A percentile compares a stretch with the other conserved stretches of the same genome.
These are phyloP conservation scores for Sitta carolinensis DNA, from an alignment of 2,797 vertebrate genomes.

Conservation along the genomic window DNA sequence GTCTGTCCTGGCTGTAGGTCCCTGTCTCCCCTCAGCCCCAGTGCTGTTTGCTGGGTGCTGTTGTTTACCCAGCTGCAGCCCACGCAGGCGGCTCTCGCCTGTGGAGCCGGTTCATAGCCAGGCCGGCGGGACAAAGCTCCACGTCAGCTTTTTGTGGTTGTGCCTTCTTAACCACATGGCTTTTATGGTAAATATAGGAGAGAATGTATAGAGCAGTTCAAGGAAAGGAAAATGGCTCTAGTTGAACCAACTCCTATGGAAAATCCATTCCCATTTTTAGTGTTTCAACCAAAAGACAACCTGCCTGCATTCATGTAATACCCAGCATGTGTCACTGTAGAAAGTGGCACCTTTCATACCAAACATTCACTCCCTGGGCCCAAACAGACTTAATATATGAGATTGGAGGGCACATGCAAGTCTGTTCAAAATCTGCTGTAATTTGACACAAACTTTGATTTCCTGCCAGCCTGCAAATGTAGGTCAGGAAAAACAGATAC, in stretches of 20 bases:
- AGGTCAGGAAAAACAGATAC: constrained; percentile 60
- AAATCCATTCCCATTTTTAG: background rate
- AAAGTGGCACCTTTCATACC: background rate
- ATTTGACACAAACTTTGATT: constrained; percentile 45
- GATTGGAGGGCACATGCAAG: constrained; percentile 11
- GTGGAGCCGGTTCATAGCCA: background rate
- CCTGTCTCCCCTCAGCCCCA: background rate
- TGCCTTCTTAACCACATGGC: background rate
- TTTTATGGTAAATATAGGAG: background rate
- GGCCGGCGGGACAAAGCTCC: background rate
- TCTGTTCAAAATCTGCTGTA: constrained; percentile 48
- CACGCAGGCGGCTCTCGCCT: background rate
- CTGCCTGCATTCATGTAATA: background rate
- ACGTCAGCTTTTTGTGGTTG: background rate
- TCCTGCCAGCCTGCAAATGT: constrained; percentile 42
- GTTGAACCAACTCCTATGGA: background rate
- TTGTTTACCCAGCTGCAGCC: background rate
- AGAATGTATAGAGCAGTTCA: background rate
- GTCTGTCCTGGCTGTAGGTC: background rate
- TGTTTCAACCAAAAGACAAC: background rate
- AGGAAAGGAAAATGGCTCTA: background rate
- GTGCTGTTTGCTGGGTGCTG: background rate
- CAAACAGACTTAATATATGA: background rate
- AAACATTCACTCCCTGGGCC: background rate
- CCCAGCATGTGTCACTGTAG: background rate